Conservation (phyloP, 2,113 vertebrate species). For the Rissa tridactyla region DNA sequence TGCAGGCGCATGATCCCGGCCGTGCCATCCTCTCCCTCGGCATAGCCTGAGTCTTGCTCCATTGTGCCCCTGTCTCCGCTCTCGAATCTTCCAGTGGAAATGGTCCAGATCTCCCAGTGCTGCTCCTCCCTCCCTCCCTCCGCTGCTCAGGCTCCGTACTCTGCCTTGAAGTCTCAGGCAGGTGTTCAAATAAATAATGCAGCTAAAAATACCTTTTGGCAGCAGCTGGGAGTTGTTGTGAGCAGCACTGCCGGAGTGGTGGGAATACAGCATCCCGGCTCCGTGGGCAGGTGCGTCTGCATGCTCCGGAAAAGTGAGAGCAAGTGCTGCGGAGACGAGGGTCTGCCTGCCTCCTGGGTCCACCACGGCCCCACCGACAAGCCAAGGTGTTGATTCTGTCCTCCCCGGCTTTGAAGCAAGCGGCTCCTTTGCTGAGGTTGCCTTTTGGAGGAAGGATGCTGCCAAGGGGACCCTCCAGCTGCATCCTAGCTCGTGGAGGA, state of each 20-base stretch:
- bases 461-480: neutral
- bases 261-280: conserved; percentile 42
- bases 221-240: conserved; percentile 84
- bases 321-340: neutral
- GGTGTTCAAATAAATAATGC: conserved; percentile 90
- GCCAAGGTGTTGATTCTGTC: neutral
- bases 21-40: accelerated
- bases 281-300: conserved; percentile 38
- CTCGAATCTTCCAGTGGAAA: conserved; percentile 64
- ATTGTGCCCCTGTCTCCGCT: neutral
- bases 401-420: neutral
- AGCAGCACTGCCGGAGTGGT: conserved; percentile 44
- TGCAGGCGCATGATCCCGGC: neutral
- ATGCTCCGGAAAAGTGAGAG: conserved; percentile 13
- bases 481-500: neutral
- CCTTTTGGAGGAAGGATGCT: neutral
- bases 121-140: neutral
- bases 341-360: neutral
- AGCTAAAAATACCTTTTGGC: conserved; percentile 86
- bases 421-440: neutral
- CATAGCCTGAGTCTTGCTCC: accelerated
- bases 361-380: neutral
- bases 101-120: conserved; percentile 66
- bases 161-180: conserved; percentile 74
- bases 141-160: conserved; percentile 16